Evolutionary conservation across 2,113 vertebrate species (phyloP).

Genomic region (Poeciliopsis retropinna): DNA sequence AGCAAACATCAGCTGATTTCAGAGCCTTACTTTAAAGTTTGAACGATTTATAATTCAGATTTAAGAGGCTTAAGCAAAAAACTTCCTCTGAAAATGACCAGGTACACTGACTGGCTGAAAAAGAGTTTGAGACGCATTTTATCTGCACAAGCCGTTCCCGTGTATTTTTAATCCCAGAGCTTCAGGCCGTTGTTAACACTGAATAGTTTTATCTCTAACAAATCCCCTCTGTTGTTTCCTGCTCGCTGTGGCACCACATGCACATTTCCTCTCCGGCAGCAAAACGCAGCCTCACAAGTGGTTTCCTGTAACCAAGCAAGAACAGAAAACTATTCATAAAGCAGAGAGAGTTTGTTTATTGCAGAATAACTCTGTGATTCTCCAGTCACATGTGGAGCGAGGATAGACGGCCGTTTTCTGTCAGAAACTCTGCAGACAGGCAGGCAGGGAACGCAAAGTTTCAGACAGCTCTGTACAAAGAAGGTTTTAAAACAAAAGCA

Average conservation of each 20-base stretch:
- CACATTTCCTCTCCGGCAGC: not conserved
- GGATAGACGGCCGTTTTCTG: not conserved
- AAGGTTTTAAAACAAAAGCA: no score
- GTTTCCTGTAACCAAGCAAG: slow-evolving; percentile 24
- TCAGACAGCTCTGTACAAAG: no score
- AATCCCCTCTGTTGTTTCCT: not conserved
- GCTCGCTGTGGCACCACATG: slow-evolving; percentile 2
- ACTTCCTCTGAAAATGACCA: not conserved
- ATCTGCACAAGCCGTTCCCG: not conserved
- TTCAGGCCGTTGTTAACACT: not conserved
- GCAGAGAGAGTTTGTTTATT: not conserved
- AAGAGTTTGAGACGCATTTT: not conserved
- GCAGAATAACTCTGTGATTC: not conserved
- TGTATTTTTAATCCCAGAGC: not conserved
- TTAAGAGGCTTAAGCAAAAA: not conserved
- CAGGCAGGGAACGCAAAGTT: no score
- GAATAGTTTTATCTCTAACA: slow-evolving; percentile 1
- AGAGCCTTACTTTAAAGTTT: not conserved
- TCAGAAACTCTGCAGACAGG: not conserved
- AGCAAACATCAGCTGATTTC: not conserved
- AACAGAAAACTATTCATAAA: slow-evolving; percentile 20
- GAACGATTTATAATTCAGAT: not conserved
- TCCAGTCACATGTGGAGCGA: slow-evolving; percentile 3
- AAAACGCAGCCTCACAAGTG: slow-evolving; percentile 13
- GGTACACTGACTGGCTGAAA: not conserved